phyloP scores from a whole-genome alignment of 1,140 invertebrate genomes.

The Triops longicaudatus region DNA sequence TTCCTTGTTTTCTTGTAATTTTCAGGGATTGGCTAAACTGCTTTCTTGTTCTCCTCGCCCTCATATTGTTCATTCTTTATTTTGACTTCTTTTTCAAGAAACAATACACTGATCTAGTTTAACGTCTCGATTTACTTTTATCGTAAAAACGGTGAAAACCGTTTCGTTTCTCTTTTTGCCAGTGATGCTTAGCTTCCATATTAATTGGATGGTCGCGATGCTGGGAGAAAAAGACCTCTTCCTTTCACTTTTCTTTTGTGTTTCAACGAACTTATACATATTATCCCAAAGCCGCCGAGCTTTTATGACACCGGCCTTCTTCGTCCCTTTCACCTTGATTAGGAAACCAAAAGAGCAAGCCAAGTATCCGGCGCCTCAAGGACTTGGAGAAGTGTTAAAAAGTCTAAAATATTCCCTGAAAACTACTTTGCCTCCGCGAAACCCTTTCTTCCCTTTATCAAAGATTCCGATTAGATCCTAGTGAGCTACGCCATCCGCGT shows the following conservation, averaged over 20 bases:
- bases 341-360: neutral
- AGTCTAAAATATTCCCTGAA: too few species aligned
- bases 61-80: neutral
- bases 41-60: neutral
- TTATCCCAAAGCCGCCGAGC: neutral
- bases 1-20: constrained; percentile 47
- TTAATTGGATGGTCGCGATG: neutral
- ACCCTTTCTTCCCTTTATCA: too few species aligned
- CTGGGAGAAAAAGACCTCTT: neutral
- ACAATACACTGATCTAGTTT: neutral
- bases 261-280: neutral
- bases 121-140: neutral
- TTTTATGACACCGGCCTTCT: neutral
- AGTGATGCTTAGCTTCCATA: neutral
- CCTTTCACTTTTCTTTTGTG: neutral
- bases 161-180: neutral
- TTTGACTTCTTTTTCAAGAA: neutral
- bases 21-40: neutral
- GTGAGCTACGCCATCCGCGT: neutral
- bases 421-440: too few species aligned
- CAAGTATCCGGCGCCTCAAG: neutral
- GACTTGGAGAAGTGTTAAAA: neutral
- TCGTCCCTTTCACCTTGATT: neutral
- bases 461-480: too few species aligned
- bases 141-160: neutral